phyloP scores from a whole-genome alignment of 2,888 invertebrate genomes.

The Epinotia bilunana region DNA sequence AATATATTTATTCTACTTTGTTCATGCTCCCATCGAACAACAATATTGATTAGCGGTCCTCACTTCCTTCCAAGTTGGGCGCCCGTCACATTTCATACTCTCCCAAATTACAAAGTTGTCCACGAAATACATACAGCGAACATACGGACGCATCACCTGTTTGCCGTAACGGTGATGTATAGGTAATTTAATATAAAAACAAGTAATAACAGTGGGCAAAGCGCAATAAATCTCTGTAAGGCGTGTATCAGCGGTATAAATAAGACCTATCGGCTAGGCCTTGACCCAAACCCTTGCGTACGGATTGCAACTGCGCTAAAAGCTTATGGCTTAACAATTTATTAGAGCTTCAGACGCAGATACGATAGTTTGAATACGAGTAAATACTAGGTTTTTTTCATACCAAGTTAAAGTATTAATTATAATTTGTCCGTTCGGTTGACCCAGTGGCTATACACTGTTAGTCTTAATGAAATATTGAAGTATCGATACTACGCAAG shows the following conservation, averaged over 20 bases:
- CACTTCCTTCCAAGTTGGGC: background rate
- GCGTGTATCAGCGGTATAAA: slow-evolving; percentile 55
- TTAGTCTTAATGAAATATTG: background rate
- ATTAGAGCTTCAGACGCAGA: slow-evolving; percentile 28
- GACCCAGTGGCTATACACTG: too few species aligned
- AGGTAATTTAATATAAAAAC: slow-evolving; percentile 67
- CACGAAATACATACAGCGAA: slow-evolving; percentile 13
- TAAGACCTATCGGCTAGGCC: slow-evolving; percentile 50
- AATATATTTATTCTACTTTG: too few species aligned
- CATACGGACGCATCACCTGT: slow-evolving; percentile 37
- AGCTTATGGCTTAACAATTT: slow-evolving; percentile 40
- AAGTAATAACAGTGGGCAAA: slow-evolving; percentile 66
- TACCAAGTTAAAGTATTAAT: background rate
- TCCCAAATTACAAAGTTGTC: background rate
- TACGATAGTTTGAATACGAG: slow-evolving; percentile 20
- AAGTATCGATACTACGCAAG: background rate
- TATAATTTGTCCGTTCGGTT: background rate
- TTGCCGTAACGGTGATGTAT: slow-evolving; percentile 38
- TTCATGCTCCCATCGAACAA: too few species aligned
- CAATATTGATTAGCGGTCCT: too few species aligned
- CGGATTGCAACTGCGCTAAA: slow-evolving; percentile 48
- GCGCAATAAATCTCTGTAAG: slow-evolving; percentile 70
- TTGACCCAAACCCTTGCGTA: slow-evolving; percentile 55
- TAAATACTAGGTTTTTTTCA: slow-evolving; percentile 39
- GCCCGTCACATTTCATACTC: too few species aligned